These are phyloP conservation scores for Vimba vimba DNA, from an alignment of 2,113 vertebrate species.

Conservation along the genomic window DNA sequence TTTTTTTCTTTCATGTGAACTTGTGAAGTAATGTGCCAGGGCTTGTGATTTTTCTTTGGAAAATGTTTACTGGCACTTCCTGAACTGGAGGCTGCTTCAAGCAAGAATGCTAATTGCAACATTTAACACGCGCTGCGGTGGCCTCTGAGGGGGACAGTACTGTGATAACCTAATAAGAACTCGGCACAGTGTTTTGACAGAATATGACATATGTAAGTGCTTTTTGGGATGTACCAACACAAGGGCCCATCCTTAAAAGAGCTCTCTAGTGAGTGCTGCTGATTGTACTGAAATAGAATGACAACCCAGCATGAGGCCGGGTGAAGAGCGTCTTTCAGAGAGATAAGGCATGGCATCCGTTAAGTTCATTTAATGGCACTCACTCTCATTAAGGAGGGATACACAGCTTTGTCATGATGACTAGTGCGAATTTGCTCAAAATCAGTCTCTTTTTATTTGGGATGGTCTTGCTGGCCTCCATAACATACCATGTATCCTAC, in stretches of 20 bases:
- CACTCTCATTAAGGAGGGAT: neutral
- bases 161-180: constrained; percentile 27
- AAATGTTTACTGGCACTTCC: constrained; percentile 2
- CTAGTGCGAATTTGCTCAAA: constrained; percentile 1
- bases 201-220: constrained; percentile 1
- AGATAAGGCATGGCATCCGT: neutral
- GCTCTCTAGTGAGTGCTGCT: constrained; percentile 23
- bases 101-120: constrained; percentile 32
- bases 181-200: constrained; percentile 23
- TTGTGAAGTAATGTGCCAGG: constrained; percentile 13
- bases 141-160: neutral
- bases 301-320: neutral
- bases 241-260: constrained; percentile 36
- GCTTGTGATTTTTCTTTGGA: constrained; percentile 1
- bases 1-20: neutral
- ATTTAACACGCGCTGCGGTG: constrained; percentile 5
- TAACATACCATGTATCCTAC: neutral
- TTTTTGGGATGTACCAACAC: constrained; percentile 23
- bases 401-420: neutral
- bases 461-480: neutral
- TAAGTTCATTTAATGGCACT: constrained; percentile 22
- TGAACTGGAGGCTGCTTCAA: neutral
- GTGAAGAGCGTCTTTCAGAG: constrained; percentile 8
- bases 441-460: neutral
- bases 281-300: constrained; percentile 27